Base-by-base conservation (phyloP, 2,888 invertebrate species). In the Drosophila bunnanda region DNA sequence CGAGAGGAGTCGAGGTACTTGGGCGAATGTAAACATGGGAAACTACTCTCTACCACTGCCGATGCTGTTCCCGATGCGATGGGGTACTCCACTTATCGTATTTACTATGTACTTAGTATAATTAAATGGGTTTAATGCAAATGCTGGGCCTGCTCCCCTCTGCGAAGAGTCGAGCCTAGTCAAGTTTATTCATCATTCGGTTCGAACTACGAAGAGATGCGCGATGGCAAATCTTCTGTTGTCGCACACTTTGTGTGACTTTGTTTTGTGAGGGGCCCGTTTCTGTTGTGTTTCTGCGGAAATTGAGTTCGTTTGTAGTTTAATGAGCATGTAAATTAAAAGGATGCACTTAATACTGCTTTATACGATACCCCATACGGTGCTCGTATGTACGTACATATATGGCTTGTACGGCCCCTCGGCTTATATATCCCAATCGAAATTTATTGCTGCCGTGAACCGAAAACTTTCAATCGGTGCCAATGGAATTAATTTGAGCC, bases 51-150 rank as follows among this genome's bases (percentile, higher is more conserved):
- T 15, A 32, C 48, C 44, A 53, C 53, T 60, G 30, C 13, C 41
- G 50, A 34, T 50, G 34, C 41, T 39, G 64, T 46, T 22, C 20
- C 38, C n/a, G 69, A 25, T 44, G 44, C 69, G 50, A 32, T 46
- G 70, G 56, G 65, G 43, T 64, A 70, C 57, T 57, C 13, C 62
- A 74, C 75, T 86, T 70, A 70, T 70, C 61, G 74, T 80, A 89
- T 85, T 85, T 85, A 88, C 88, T 82, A 75, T 88, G 85, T 89
- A 89, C 89, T 85, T 89, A 88, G 88, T 88, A 89, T 85, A 85
- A 85, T 85, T 85, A 88, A 89, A 85, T 88, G 86, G 80, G 78
- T 78, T 79, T 87, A 83, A 83, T 86, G 84, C 84, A 89, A 89
- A 88, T 86, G 80, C 52, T 54, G 12, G 53, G 34, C 38, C 48